These are phyloP conservation scores for Drosophila emarginata DNA, from an alignment of 2,888 invertebrate genomes.

Conservation along the genomic window DNA sequence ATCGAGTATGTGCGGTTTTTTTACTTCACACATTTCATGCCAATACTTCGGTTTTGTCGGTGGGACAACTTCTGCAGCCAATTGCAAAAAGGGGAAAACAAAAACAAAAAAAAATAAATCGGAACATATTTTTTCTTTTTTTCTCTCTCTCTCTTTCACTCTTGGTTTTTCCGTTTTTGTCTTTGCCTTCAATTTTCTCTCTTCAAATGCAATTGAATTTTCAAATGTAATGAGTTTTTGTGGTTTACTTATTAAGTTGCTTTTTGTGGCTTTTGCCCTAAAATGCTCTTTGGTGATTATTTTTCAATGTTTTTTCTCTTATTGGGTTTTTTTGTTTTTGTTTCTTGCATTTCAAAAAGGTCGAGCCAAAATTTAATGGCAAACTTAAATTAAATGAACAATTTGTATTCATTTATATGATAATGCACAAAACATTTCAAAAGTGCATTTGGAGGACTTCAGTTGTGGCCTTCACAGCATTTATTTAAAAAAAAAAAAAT, in stretches of 20 bases:
- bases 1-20: conserved; percentile 1
- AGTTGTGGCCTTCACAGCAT: too few species aligned
- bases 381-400: not conserved
- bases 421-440: conserved; percentile 10
- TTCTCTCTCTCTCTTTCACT: not conserved
- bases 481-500: too few species aligned
- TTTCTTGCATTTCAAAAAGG: not conserved
- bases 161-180: not conserved
- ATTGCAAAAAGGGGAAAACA: not conserved
- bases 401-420: not conserved
- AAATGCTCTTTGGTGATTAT: conserved; percentile 22
- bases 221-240: conserved; percentile 60
- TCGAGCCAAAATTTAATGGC: conserved; percentile 3
- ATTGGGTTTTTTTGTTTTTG: conserved; percentile 6
- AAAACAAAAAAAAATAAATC: not conserved
- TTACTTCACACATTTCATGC: not conserved
- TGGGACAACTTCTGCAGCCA: not conserved
- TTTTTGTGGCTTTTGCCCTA: conserved; percentile 29
- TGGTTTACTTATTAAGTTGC: conserved; percentile 39
- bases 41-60: not conserved
- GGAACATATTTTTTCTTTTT: not conserved
- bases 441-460: too few species aligned
- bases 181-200: not conserved
- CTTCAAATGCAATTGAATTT: conserved; percentile 51
- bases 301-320: not conserved